These are phyloP conservation scores for Trochalopteron elliotii DNA, from an alignment of 2,113 vertebrate genomes.

Conservation along the genomic window DNA sequence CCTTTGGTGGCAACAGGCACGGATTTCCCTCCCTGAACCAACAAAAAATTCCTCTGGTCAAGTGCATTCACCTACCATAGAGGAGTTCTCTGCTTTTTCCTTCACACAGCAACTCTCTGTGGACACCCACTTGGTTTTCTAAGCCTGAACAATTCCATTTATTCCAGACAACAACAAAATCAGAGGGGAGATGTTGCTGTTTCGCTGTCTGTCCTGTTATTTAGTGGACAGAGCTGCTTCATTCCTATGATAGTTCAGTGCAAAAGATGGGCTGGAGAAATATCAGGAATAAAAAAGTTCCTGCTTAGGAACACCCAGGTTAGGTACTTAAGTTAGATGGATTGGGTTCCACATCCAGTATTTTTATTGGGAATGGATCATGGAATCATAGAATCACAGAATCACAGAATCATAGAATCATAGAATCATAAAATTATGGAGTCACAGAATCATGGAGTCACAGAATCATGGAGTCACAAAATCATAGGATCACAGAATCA, in stretches of 20 bases:
- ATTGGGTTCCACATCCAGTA: not conserved
- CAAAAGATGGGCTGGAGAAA: not conserved
- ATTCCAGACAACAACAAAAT: not conserved
- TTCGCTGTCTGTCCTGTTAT: not conserved
- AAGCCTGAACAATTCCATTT: not conserved
- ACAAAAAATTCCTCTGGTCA: not conserved
- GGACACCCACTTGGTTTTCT: not conserved
- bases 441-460: fast-evolving
- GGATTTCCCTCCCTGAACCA: not conserved
- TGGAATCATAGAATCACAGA: not conserved
- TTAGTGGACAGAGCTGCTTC: not conserved
- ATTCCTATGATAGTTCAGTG: fast-evolving
- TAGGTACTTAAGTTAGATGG: not conserved
- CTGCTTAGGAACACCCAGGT: fast-evolving
- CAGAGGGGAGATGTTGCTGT: not conserved
- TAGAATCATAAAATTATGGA: not conserved
- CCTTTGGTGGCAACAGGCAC: fast-evolving
- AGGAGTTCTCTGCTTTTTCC: not conserved
- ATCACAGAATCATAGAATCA: not conserved
- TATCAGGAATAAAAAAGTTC: not conserved
- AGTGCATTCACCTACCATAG: not conserved
- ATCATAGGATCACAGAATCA: too few relatives aligned
- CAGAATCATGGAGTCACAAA: fast-evolving
- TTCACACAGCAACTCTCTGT: not conserved
- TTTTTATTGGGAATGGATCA: not conserved